These are phyloP conservation scores for Aelia acuminata DNA, from an alignment of 2,888 invertebrate species.

Conservation along the genomic window DNA sequence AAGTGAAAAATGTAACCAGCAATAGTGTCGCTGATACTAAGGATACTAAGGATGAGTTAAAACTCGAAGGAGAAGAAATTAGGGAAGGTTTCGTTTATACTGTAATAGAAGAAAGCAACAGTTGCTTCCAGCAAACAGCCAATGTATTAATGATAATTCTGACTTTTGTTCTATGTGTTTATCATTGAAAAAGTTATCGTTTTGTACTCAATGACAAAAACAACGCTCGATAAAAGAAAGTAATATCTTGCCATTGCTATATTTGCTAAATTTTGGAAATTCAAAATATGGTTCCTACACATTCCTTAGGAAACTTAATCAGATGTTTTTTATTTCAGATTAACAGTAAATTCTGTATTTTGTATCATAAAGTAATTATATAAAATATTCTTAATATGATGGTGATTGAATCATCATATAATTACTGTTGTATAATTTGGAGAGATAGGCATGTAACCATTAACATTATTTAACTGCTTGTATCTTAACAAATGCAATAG, in stretches of 20 bases:
- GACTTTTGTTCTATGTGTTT: constrained; percentile 35
- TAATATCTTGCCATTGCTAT: constrained; percentile 53
- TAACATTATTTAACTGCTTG: constrained; percentile 36
- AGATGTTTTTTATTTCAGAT: neutral
- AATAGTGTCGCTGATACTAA: constrained; percentile 62
- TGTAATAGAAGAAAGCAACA: constrained; percentile 63
- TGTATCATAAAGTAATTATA: neutral
- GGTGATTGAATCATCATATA: neutral
- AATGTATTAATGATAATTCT: constrained; percentile 53
- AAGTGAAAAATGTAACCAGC: constrained; percentile 61
- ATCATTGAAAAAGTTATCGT: constrained; percentile 15
- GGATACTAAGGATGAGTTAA: constrained; percentile 65
- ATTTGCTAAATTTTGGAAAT: constrained; percentile 30
- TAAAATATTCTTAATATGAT: neutral
- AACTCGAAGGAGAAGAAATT: constrained; percentile 66
- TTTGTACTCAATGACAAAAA: neutral
- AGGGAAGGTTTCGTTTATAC: constrained; percentile 67
- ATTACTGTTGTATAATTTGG: neutral
- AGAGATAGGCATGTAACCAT: neutral
- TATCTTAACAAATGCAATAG: constrained; percentile 31
- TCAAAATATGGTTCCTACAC: constrained; percentile 6
- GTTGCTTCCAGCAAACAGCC: constrained; percentile 47
- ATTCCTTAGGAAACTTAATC: neutral
- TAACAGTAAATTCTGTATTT: neutral
- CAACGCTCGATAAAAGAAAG: constrained; percentile 19